Base-by-base conservation (phyloP, 2,888 invertebrate species). In the Drosophila algonquin region DNA sequence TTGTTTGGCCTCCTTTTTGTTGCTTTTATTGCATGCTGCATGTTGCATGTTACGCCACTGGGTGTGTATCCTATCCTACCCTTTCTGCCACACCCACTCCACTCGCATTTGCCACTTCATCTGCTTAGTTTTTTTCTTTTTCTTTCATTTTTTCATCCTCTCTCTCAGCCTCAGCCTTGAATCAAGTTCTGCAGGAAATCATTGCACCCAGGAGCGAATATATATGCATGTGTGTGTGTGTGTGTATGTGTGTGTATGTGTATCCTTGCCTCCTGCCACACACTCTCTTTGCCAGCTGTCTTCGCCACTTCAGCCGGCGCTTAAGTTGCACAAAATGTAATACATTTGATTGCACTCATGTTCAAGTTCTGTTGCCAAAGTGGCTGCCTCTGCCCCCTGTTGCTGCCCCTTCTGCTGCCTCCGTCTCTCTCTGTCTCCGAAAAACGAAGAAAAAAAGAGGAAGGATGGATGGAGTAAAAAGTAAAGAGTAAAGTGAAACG, bases 341-440 rank as follows among this genome's bases (percentile, higher is more conserved):
- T 84, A 85, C 85, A 85, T 85, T 85, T 85, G 85, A 85, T 85
- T 85, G 85, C 85, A 85, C 85, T 85, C 87, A 80, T 87, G 85
- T 80, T 86, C 85, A 84, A 87, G 87, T 82, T 85, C 77, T 84
- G 80, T 74, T 81, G 79, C 85, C 82, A 87, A 84, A 87, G 84
- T 84, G 80, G 87, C 87, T 72, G 59, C 75, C 46, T 53, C 52
- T 59, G 50, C 40, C 21, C 21, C 21, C 21, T 21, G 21, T 21
- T 21, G 87, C 87, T 72, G 59, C 75, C 46, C 50, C 52, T 59
- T 32, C 32, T 32, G 24, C 32, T 32, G 32, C 9, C 32, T 10
- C 32, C 9, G 32, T 32, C 35, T 10, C 35, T 3, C 32, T 35
- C 10, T 10, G 9, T 3, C 54, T 46, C 35, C 63, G 18, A 16